Conservation (phyloP, 2,797 vertebrate species). For the Epinephelus awoara region DNA sequence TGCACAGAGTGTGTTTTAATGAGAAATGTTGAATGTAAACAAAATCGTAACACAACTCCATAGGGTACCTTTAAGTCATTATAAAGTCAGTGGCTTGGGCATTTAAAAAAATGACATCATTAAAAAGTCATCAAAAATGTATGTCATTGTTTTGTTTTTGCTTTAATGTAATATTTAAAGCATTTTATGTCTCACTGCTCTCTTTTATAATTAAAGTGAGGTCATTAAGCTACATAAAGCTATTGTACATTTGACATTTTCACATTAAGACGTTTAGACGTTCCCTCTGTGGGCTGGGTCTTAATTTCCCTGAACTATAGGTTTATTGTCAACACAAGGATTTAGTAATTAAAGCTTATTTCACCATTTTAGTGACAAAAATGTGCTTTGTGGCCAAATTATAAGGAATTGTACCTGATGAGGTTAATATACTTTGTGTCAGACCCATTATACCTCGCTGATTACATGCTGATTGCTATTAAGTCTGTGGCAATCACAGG, state of each 20-base stretch:
- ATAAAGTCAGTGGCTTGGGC: background rate
- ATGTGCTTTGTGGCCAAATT: background rate
- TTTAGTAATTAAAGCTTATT: conserved; percentile 5
- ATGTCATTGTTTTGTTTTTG: background rate
- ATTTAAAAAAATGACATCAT: background rate
- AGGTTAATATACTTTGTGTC: background rate
- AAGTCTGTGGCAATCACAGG: background rate
- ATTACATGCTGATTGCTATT: background rate
- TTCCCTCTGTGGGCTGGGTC: background rate
- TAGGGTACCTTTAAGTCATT: background rate
- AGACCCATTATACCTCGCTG: background rate
- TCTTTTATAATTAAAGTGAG: background rate
- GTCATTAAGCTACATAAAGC: background rate
- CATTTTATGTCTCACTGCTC: background rate
- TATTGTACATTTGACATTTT: conserved; percentile 1
- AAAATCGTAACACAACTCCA: background rate
- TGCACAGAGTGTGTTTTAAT: background rate
- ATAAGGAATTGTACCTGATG: background rate
- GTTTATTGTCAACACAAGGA: conserved; percentile 17
- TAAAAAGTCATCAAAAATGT: background rate
- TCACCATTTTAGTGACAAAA: background rate
- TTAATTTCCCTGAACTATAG: background rate
- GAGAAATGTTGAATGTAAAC: background rate
- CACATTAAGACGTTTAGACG: background rate
- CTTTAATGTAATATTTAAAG: background rate